Evolutionary conservation across 2,888 invertebrate species (phyloP), one percentile per base, ranked within the genome.

Genomic region (Coremacera marginata): DNA sequence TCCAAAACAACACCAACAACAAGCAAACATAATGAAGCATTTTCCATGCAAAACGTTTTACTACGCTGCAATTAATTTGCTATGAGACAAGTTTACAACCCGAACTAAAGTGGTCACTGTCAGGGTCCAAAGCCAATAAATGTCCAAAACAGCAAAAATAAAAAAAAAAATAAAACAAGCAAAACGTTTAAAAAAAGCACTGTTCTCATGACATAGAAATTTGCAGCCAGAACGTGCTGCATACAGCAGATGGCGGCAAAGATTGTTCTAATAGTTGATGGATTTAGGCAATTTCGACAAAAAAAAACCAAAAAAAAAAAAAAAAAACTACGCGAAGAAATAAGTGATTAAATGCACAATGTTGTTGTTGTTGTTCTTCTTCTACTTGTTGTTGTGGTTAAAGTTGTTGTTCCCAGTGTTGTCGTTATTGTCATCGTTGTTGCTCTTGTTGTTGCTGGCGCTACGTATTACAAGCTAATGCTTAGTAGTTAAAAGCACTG

Each of bases 181-280:
- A 37, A n/a, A n/a, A n/a, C 44, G 5, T 9, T 22, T 60, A 14
- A 22, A 19, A 16, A 9, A 7, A 25, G 31, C 19, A 19, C 70
- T 68, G 16, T 34, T 34, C 27, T n/a, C 34, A 34, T 70, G 52
- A 55, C 67, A 44, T 22, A 37, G 34, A 60, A 37, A 5, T 19
- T n/a, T 31, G 25, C 9, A 14, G 27, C 27, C 44, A 44, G 44
- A 44, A 44, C 44, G 44, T 44, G 11, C 44, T n/a, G 11, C 67
- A 14, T 2, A 19, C 22, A 19, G 27, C 31, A 57, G 70, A 31
- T 34, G 55, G 70, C 25, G 44, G 44, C 72, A 60, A 49, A 62
- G 72, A 62, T 51, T 62, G 37, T 72, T 60, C 62, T 72, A 72
- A 72, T 72, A 62, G 62, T 44, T 72, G 72, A 72, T 72, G 62